Conservation (phyloP, 2,888 invertebrate genomes). For the Acanthosoma haemorrhoidale region DNA sequence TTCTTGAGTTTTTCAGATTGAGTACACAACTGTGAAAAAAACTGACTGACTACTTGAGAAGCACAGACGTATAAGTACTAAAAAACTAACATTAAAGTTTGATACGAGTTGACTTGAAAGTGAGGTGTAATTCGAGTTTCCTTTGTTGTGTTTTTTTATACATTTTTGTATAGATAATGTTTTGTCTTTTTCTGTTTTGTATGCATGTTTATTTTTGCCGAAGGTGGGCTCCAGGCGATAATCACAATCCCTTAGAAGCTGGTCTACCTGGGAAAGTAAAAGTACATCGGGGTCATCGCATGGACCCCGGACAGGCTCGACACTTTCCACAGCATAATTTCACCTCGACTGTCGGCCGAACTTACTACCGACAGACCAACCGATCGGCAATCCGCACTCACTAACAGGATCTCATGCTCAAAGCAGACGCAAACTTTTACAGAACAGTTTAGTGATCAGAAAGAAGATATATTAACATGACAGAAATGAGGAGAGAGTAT, state of each 20-base stretch:
- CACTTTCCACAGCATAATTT: neutral
- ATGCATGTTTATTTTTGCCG: neutral
- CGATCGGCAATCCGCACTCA: neutral
- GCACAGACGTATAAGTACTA: slow-evolving; percentile 7
- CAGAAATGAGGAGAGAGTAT: too few species aligned
- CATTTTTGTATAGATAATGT: too few species aligned
- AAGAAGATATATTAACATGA: too few species aligned
- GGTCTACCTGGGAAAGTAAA: neutral
- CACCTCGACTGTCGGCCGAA: neutral
- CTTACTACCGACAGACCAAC: neutral
- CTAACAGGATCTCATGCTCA: too few species aligned
- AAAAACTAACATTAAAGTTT: neutral
- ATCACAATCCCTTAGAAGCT: neutral
- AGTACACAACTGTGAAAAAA: slow-evolving; percentile 23
- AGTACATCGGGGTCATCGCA: slow-evolving; percentile 1
- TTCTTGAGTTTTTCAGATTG: slow-evolving; percentile 29
- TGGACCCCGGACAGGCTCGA: neutral
- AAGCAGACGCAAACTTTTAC: too few species aligned
- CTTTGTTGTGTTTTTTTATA: too few species aligned
- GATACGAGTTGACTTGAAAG: neutral
- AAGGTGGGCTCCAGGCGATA: neutral
- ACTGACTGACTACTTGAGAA: slow-evolving; percentile 23
- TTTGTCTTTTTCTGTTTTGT: slow-evolving; percentile 3
- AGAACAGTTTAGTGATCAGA: too few species aligned
- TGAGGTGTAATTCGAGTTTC: neutral